Evolutionary conservation across 2,797 vertebrate genomes (phyloP), one percentile per base, ranked within the genome.

Genomic region (Mico argentatus): DNA sequence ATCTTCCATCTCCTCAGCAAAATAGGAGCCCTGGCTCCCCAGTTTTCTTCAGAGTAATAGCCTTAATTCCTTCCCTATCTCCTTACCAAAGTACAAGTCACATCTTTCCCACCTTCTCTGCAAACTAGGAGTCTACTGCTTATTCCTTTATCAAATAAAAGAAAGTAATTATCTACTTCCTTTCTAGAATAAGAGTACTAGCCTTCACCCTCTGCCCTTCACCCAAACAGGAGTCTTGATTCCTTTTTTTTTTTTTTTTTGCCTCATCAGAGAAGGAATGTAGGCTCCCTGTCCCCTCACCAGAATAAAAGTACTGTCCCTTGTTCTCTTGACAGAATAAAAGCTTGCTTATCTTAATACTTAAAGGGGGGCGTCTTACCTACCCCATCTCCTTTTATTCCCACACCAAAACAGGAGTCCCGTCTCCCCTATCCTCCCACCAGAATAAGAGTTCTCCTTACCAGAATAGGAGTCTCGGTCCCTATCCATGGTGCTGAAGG

Each of bases 401-500:
- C 50, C 20, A 73, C 46, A 67, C 6, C 20, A 36, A 15, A 77
- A 70, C 8, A 30, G 27, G 14, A 64, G 12, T 72, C 50, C 67
- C 20, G 1, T 39, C 9, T 17, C 59, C 52, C 24, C 79, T 77
- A 11, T 15, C 64, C 46, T n/a, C 41, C 48, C 52, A 59, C 87
- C 67, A 88, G 14, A 91, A 41, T 61, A 88, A 89, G 57, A 88
- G 52, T 9, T 27, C 33, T 36, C 57, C 76, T 96, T 96, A 99
- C 99, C 99, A 87, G 99, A 97, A 94, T 99, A 99, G 33, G 99
- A 97, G 93, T 99, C 99, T 77, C 99, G 99, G 98, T 99, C 99
- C 6, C 98, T 99, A 89, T 99, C 99, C 96, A 99, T 98, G 9
- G 99, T 99, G 96, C 99, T 99, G 98, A 99, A 99, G 55, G 99